Evolutionary conservation across 2,113 vertebrate species (phyloP).

Genomic region (Anarrhichthys ocellatus): DNA sequence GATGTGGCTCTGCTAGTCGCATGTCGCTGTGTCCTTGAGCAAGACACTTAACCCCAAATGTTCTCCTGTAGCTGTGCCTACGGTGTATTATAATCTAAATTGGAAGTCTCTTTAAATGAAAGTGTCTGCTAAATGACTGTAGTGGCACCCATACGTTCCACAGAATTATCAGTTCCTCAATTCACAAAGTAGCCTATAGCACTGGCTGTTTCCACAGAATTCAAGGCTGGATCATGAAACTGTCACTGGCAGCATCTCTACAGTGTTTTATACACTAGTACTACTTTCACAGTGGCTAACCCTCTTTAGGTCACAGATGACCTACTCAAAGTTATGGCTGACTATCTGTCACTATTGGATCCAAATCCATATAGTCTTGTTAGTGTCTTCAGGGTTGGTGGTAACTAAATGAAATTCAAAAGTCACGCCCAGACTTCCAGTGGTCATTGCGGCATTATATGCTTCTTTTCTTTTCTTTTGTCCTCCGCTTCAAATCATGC

Average conservation of each 20-base stretch:
- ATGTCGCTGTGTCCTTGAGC: too few species aligned
- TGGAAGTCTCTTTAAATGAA: too few species aligned
- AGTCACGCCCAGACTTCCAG: neutral
- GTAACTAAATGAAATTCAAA: neutral
- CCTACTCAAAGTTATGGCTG: neutral
- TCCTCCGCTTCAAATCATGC: neutral
- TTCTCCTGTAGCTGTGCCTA: too few species aligned
- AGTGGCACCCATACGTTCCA: conserved; percentile 17
- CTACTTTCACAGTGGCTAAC: neutral
- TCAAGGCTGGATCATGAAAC: conserved; percentile 9
- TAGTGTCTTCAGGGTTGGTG: neutral
- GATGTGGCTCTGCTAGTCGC: too few species aligned
- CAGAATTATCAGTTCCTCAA: conserved; percentile 37
- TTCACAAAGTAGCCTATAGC: conserved; percentile 37
- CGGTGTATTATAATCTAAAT: too few species aligned
- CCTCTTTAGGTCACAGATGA: neutral
- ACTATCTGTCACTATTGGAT: neutral
- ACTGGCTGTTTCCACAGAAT: conserved; percentile 15
- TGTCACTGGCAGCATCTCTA: neutral
- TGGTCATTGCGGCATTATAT: neutral
- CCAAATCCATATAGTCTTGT: neutral
- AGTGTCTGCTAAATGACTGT: too few species aligned
- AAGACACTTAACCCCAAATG: too few species aligned
- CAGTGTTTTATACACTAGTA: neutral
- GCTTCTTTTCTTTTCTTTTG: neutral